A percentile compares a stretch with the other conserved stretches of the same genome.
phyloP scores from a whole-genome alignment of 1,140 invertebrate species.

The Heliconius melpomene region DNA sequence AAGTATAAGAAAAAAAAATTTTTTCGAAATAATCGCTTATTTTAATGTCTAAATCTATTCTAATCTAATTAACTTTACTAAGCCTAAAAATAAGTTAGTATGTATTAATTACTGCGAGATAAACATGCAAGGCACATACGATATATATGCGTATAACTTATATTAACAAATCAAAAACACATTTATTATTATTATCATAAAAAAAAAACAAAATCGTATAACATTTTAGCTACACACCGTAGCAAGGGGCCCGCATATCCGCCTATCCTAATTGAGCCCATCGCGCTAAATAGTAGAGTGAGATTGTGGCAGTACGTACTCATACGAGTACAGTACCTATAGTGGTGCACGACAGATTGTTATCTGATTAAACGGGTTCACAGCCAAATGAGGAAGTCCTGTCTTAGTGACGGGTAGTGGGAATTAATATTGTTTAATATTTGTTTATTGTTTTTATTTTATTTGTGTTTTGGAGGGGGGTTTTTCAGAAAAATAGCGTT shows the following conservation, averaged over 20 bases:
- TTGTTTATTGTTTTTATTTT: background rate
- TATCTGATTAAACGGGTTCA: slow-evolving; percentile 72
- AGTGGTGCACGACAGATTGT: slow-evolving; percentile 52
- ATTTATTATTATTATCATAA: background rate
- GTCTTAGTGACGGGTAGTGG: slow-evolving; percentile 59
- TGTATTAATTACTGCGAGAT: too few species aligned
- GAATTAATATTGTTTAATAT: slow-evolving; percentile 44
- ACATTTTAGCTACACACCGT: slow-evolving; percentile 44
- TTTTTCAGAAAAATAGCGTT: too few species aligned
- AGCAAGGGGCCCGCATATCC: slow-evolving; percentile 79
- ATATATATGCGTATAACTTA: background rate
- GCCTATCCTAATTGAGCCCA: slow-evolving; percentile 76
- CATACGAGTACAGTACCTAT: too few species aligned
- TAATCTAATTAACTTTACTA: too few species aligned
- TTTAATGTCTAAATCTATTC: too few species aligned
- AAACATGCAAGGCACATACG: background rate
- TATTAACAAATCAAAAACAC: too few species aligned
- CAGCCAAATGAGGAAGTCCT: slow-evolving; percentile 74
- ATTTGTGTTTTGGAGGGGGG: too few species aligned
- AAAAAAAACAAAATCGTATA: too few species aligned
- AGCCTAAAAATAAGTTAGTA: too few species aligned
- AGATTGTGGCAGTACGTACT: slow-evolving; percentile 57
- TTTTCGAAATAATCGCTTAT: too few species aligned
- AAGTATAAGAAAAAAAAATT: too few species aligned
- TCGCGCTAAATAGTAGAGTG: slow-evolving; percentile 76